phyloP scores from a whole-genome alignment of 2,797 vertebrate species.

The Premnoplex brunnescens region DNA sequence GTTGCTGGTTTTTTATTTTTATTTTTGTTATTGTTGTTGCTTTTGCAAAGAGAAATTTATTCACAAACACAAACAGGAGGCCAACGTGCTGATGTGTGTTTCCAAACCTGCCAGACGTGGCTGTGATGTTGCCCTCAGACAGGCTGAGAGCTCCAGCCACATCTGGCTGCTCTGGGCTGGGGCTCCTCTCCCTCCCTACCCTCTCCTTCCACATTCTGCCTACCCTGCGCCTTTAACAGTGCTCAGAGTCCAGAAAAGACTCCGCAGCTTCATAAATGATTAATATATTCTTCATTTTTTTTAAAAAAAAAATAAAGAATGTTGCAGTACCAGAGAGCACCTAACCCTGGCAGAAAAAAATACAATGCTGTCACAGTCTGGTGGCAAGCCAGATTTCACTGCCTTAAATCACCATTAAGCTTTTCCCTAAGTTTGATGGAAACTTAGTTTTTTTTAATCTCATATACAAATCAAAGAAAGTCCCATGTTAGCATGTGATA shows the following conservation, averaged over 20 bases:
- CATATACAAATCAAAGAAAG: conserved; percentile 45
- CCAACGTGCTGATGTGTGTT: not conserved
- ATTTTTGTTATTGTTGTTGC: not conserved
- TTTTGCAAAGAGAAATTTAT: conserved; percentile 29
- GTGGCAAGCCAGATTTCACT: conserved; percentile 51
- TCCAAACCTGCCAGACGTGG: not conserved
- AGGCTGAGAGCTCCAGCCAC: not conserved
- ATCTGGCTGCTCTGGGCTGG: fast-evolving
- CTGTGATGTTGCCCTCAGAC: not conserved
- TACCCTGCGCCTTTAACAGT: conserved; percentile 26
- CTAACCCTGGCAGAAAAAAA: conserved; percentile 60
- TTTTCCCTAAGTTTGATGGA: conserved; percentile 38
- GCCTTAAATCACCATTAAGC: conserved; percentile 65
- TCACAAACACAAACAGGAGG: conserved; percentile 9
- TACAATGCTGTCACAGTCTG: conserved; percentile 42
- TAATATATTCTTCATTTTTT: not conserved
- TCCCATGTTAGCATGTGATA: conserved; percentile 21
- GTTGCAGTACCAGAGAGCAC: not conserved
- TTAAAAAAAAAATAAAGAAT: not conserved
- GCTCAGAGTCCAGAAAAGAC: not conserved
- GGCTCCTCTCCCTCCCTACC: not conserved
- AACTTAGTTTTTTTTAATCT: conserved; percentile 4
- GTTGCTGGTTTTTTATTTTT: not conserved
- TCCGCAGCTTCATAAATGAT: conserved; percentile 36
- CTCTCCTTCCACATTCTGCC: not conserved